Conservation (phyloP, 1,140 invertebrate genomes). For the Chymomyza costata region DNA sequence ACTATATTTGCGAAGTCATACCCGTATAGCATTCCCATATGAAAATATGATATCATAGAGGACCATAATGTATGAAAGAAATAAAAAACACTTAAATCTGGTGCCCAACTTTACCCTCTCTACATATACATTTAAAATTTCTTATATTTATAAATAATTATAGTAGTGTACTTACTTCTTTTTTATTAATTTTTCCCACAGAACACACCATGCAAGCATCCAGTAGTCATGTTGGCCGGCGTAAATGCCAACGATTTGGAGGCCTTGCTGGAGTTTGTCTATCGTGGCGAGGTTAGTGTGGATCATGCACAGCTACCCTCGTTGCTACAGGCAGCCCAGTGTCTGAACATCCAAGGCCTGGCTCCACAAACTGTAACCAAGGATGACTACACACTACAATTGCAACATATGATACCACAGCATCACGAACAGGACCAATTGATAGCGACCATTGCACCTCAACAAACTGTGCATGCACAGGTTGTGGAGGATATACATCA, state of each 20-base stretch:
- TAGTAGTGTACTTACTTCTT: no score
- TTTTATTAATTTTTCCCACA: no score
- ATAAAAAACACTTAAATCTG: no score
- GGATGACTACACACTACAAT: constrained; percentile 75
- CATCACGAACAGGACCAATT: constrained; percentile 74
- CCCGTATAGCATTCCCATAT: no score
- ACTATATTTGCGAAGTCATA: no score
- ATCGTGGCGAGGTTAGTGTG: constrained; percentile 80
- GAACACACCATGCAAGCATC: constrained; percentile 81
- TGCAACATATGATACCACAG: constrained; percentile 75
- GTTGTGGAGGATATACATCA: constrained; percentile 74
- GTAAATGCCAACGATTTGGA: constrained; percentile 80
- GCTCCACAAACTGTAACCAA: constrained; percentile 76
- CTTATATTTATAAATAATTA: no score
- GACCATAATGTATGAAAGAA: no score
- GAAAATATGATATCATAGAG: no score
- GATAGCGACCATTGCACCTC: constrained; percentile 69
- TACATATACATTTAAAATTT: no score
- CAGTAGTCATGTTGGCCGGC: constrained; percentile 81
- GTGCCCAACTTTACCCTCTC: no score
- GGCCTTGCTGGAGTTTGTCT: constrained; percentile 80
- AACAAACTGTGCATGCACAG: constrained; percentile 74
- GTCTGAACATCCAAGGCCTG: constrained; percentile 79
- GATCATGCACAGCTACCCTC: constrained; percentile 80
- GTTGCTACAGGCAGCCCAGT: constrained; percentile 80